Base-by-base conservation (phyloP, 2,888 invertebrate genomes). In the Heliconius hortense region DNA sequence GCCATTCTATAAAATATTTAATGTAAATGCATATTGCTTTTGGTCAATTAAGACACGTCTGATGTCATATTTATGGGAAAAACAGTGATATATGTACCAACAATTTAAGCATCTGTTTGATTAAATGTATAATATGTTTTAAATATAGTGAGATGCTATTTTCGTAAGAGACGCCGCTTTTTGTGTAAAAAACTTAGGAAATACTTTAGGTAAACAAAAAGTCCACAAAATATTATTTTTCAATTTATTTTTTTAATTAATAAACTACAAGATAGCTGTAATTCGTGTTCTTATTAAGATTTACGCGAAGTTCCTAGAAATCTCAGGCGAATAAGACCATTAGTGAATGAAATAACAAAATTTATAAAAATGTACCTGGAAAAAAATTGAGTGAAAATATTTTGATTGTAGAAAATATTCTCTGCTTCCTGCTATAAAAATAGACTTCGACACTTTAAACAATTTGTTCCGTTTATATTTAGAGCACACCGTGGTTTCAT, bases 311-410 rank as follows among this genome's bases (percentile, higher is more conserved):
- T 24, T 39, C 39, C 66, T 43, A 43, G 24, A 39, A 24, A 3
- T 66, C 39, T 66, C 66, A 66, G 39, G 39, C 66, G 39, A 66
- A 66, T 39, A 39, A 21, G 13, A n/a, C 13, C 13, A n/a, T 64
- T 64, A 13, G 5, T 39, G 15, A 39, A 66, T 66, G 0, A 39
- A 66, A 39, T 39, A 66, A 15, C 7, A 1, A 66, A 66, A 39
- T 35, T 39, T 4, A 24, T 24, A 24, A 66, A 35, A 66, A 39
- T 66, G 7, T 26, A 11, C n/a, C n/a, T 4, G 35, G n/a, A 11
- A 39, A 21, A 35, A 35, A 35, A 35, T 35, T 64, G 1, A 5
- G 13, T 66, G 7, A 5, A 15, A 21, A 24, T 39, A 39, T 39
- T 39, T 66, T 15, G 5, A 7, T 43, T 35, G 35, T 24, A 59